Evolutionary conservation across 1,140 invertebrate species (phyloP), one percentile per base, ranked within the genome.

Genomic region (Solenopsis invicta): DNA sequence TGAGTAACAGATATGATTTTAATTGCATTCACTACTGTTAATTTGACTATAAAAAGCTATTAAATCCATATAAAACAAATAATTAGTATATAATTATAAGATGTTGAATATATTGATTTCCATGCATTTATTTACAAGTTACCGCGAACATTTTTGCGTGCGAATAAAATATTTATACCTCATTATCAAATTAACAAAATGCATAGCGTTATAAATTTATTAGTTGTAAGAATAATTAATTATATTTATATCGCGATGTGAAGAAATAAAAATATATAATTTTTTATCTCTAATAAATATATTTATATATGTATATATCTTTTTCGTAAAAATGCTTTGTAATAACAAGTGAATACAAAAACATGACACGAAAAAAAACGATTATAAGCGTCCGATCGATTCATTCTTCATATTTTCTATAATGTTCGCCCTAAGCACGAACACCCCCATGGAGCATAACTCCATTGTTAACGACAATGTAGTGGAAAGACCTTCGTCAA

Each of bases 401-500:
- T 52, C 13, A 72, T 81, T 45, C 41, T 54, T 59, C 34, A 74
- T 82, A 48, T 71, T 87, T 78, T 82, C 56, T 54, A 66, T 41
- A 56, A 82, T 54, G 21, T 52, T 61, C 50, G 82, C 21, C 12
- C 29, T 66, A 74, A 54, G 64, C 52, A 62, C 21, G 48, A 62
- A 50, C 54, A 48, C n/a, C n/a, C 54, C 18, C 24, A 56, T 45
- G 56, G 24, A 67, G 4, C 37, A 50, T 81, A 62, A 48, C 12
- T 80, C 34, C 21, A 87, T 87, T 87, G 71, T 85, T 87, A 85
- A 45, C 81, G 41, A 69, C 62, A 56, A 62, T 67, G 64, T 85
- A 85, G 48, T 74, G 59, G 81, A 85, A 87, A 85, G 50, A 87
- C n/a, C 34, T 87, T 84, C 64, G 59, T 85, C 81, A 71, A 87